Evolutionary conservation across 2,888 invertebrate species (phyloP), one percentile per base, ranked within the genome.

Genomic region (Hydroisotoma schaefferi): DNA sequence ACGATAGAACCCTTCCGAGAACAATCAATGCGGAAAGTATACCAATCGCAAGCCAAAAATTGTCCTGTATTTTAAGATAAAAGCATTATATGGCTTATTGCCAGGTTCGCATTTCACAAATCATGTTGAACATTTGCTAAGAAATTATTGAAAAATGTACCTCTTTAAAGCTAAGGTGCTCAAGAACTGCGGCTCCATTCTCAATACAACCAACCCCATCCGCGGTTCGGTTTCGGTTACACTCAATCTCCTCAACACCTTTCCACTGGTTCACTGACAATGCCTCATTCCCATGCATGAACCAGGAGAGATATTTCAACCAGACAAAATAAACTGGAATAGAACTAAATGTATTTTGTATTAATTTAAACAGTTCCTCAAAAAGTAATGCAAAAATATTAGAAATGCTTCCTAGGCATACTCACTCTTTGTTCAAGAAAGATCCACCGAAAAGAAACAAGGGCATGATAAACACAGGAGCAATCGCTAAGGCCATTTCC

Each of bases 391-490:
- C n/a, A 29, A 23, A 47, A 47, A 25, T 25, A 47, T 15, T 10
- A 15, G 6, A 15, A 4, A 20, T 8, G 38, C 6, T 22, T 46
- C 46, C 46, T 8, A 18, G 8, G 12, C 23, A 10, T 46, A 78
- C 83, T 81, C 80, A 90, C 86, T 86, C 88, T 20, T 88, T 85
- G 76, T 95, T 97, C 46, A 97, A 81, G 79, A 94, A 94, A 81
- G 92, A 94, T 44, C 95, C 97, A 61, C 95, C 95, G 76, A 98
- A 97, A 23, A 98, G 80, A 78, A 97, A 81, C 77, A 95, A 88
- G 0, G 97, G 95, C 60, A 95, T 90, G 69, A 95, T 86, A 60
- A 94, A 81, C 2, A 94, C 90, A 1, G 95, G 94, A 0, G 92
- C 91, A 54, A 97, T 83, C 0, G 94, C 89, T 2, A 94, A 80